phyloP scores from a whole-genome alignment of 2,113 vertebrate genomes.

The Mesitornis unicolor region DNA sequence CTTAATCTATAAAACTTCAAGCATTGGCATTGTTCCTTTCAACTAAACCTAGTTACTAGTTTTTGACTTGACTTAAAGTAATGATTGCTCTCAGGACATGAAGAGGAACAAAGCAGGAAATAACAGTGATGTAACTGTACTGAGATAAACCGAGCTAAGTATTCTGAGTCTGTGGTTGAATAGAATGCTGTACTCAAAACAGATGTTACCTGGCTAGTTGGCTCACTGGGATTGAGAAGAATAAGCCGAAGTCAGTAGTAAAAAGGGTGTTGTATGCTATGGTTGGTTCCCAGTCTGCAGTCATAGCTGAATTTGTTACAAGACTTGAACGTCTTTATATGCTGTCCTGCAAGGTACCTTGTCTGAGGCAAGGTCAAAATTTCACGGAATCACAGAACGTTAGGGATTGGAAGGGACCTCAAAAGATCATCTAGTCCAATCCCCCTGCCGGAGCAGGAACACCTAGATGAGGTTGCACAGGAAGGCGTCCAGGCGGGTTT shows the following conservation, averaged over 20 bases:
- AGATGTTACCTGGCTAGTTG: background rate
- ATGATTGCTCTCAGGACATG: background rate
- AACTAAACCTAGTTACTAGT: background rate
- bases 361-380: background rate
- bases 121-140: background rate
- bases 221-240: background rate
- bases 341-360: background rate
- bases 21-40: background rate
- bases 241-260: background rate
- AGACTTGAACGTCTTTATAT: background rate
- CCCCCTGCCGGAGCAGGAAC: too few species aligned
- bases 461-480: too few species aligned
- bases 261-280: background rate
- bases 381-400: too few species aligned
- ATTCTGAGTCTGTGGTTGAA: background rate
- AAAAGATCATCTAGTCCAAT: too few species aligned
- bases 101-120: background rate
- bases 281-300: background rate
- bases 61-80: background rate
- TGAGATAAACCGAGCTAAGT: background rate
- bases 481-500: too few species aligned
- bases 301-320: rapidly evolving
- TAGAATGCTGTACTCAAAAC: background rate
- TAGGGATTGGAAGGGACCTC: too few species aligned
- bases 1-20: background rate